Evolutionary conservation across 2,888 invertebrate genomes (phyloP), one percentile per base, ranked within the genome.

Genomic region (Elysia crispata): DNA sequence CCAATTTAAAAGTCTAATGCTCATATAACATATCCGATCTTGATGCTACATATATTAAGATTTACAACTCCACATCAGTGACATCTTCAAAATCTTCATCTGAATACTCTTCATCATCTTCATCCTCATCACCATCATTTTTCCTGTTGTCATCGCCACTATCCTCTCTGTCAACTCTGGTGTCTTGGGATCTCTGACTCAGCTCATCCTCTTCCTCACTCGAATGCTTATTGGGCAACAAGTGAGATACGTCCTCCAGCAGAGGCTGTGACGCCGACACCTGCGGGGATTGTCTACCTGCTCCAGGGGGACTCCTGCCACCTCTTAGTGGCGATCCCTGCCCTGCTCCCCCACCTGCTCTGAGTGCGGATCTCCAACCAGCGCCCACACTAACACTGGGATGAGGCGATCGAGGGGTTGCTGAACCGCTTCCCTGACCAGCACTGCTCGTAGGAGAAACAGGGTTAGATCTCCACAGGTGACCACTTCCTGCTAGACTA

Each of bases 51-150:
- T 11, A 41, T 41, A 41, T 3, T 41, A 6, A 41, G 41, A 41
- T 41, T 41, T 11, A 41, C 41, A 41, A 41, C 41, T 70, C 70
- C 25, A 70, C 73, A 60, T 78, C 72, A 20, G 60, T 78, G 18
- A 72, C 72, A 72, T 78, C 64, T 64, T 78, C 72, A 73, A 78
- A 78, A 41, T 78, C 72, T 72, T 78, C 78, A n/a, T 62, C 41
- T 72, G 60, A 70, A 62, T 78, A 78, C 0, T 73, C 64, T 49
- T 67, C 76, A 76, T 76, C 67, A 64, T 70, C 50, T 31, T 13
- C 70, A 6, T 23, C 67, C 67, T 66, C 67, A n/a, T 77, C 57
- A 30, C 69, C 70, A 67, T 67, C 76, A 33, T 72, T 62, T 70
- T 41, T 28, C 11, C 28, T 5, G n/a, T 25, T 3, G 6, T 60